Evolutionary conservation across 1,140 invertebrate species (phyloP), one percentile per base, ranked within the genome.

Genomic region (Drosophila equinoxialis): DNA sequence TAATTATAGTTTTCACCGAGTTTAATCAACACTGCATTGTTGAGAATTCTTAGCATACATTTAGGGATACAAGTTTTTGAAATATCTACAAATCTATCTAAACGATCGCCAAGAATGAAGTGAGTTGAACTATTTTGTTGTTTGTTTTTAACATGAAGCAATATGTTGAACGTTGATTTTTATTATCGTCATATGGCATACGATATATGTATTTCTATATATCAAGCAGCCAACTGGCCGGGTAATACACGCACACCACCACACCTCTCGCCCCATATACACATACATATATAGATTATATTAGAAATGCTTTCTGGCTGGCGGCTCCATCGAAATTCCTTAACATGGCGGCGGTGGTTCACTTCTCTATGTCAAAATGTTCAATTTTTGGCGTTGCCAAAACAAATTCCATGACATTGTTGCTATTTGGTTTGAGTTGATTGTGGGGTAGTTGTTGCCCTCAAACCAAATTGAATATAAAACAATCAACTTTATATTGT

Each of bases 401-500:
- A 85, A 85, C 82, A 85, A 85, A 79, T 86, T 81, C 73, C 75
- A 65, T 71, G 68, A 68, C 74, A 71, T 71, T 77, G 73, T 74
- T 77, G 45, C 17, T 51, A 17, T 60, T 45, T 63, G 26, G 13
- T 51, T 51, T 51, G 30, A 14, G 71, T 51, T 65, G 55, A 51
- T 59, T 35, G 30, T 61, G 51, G 51, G 69, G 35, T 11, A 2
- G 62, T 17, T 41, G 54, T 55, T 68, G 51, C 63, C 61, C 23
- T 65, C 68, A 60, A 69, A 54, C 74, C 30, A 83, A 83, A 87
- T 80, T 80, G 84, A 89, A 87, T 79, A 74, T 74, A 77, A 83
- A 89, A 83, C 73, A 87, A 87, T 87, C 84, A 74, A 80, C 76
- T 54, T 70, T 74, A 82, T 87, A 87, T 89, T 87, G 83, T 83